A percentile compares a stretch with the other conserved stretches of the same genome.
Evolutionary conservation across 2,888 invertebrate genomes (phyloP).

Genomic region (Stegophylla sp.): DNA sequence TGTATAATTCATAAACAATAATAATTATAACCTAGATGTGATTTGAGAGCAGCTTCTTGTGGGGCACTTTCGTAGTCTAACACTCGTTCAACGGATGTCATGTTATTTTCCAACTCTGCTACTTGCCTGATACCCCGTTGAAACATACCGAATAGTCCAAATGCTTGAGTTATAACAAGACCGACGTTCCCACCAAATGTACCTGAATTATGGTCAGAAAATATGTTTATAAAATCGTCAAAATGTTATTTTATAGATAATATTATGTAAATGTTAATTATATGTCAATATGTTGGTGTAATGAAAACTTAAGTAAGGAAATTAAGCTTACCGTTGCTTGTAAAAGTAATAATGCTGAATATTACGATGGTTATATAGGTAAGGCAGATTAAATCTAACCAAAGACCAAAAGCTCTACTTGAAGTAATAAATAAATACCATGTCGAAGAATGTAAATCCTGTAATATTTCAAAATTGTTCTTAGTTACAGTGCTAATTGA

Average conservation of each 20-base stretch:
- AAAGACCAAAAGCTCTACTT: slow-evolving; percentile 93
- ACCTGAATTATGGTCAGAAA: slow-evolving; percentile 15
- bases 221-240: not conserved
- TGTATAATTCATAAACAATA: not conserved
- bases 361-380: slow-evolving; percentile 86
- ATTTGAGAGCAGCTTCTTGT: slow-evolving; percentile 66
- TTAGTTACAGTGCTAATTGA: too few relatives aligned
- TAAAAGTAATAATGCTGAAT: slow-evolving; percentile 78
- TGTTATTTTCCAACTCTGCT: slow-evolving; percentile 84
- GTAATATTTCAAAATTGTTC: not conserved
- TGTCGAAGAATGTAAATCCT: slow-evolving; percentile 71
- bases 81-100: slow-evolving; percentile 90
- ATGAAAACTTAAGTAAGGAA: not conserved
- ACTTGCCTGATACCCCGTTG: slow-evolving; percentile 93
- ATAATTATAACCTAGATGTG: slow-evolving; percentile 62
- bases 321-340: slow-evolving; percentile 59
- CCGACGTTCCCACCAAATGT: slow-evolving; percentile 75
- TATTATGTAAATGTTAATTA: too few relatives aligned
- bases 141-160: slow-evolving; percentile 79
- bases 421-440: slow-evolving; percentile 90
- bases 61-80: slow-evolving; percentile 79
- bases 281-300: too few relatives aligned
- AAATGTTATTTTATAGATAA: not conserved
- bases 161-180: slow-evolving; percentile 80
- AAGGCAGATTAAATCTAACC: slow-evolving; percentile 87